Evolutionary conservation across 2,888 invertebrate species (phyloP), one percentile per base, ranked within the genome.

Genomic region (Drosophila quinaria): DNA sequence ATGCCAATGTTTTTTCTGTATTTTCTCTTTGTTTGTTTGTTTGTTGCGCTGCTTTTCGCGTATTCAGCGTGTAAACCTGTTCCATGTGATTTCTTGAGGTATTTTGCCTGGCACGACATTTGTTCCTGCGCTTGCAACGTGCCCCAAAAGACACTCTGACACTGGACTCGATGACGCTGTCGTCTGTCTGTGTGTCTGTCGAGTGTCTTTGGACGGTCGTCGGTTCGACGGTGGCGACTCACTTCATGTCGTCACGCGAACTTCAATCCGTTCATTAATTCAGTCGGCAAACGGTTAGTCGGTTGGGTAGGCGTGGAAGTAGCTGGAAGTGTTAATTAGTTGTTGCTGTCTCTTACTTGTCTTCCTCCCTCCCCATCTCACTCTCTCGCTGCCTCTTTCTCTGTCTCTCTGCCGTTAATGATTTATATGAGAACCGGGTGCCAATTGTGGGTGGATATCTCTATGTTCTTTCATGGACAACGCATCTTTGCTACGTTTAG

Each of bases 251-350:
- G 90, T 86, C 86, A 86, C 90, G 86, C 86, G 81, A 86, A 82
- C 89, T 76, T 80, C 70, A 87, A 80, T 86, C 75, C 84, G 78
- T 86, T 89, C 90, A 86, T 86, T 85, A 89, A 85, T 85, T 88
- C 86, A 80, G 80, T 68, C 62, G 81, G 89, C 84, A 88, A 86
- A 86, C 82, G 81, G 82, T 86, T 80, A 77, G 87, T 60, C 74
- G 88, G 72, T 64, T 62, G 68, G 75, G 87, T 84, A 82, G 87
- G 87, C 89, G 87, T 89, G 85, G 76, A 80, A 74, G 78, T 74
- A 83, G 74, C 74, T 90, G 89, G 78, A 86, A 86, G 90, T 90
- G 86, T 86, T 86, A 86, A 86, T 90, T 86, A 86, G 89, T 76
- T 88, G 90, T 88, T 88, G 71, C 65, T 63, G 69, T 74, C 70